Evolutionary conservation across 2,888 invertebrate genomes (phyloP), one percentile per base, ranked within the genome.

Genomic region (Lampropteryx suffumata): DNA sequence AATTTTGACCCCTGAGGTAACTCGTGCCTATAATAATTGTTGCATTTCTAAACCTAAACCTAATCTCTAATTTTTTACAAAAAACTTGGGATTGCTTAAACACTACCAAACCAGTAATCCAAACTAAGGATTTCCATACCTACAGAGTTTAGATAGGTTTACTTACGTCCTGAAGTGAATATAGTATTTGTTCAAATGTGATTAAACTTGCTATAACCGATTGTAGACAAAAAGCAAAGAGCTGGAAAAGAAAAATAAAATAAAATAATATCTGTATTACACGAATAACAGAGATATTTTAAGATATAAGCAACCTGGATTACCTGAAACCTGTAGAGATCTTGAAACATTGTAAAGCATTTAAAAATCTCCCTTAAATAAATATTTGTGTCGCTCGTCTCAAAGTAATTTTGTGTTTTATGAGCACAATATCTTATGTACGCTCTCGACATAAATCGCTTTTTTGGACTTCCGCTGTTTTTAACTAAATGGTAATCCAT

Each of bases 91-190:
- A n/a, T n/a, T n/a, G n/a, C n/a, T n/a, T n/a, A n/a, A n/a, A n/a
- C n/a, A n/a, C n/a, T n/a, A n/a, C n/a, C n/a, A n/a, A n/a, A n/a
- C n/a, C n/a, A n/a, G n/a, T n/a, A n/a, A n/a, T n/a, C n/a, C n/a
- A n/a, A n/a, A n/a, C n/a, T n/a, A n/a, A n/a, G n/a, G n/a, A n/a
- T n/a, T n/a, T n/a, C n/a, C n/a, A n/a, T n/a, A n/a, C n/a, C 8
- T 26, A 8, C 26, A 28, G 1, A 2, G 1, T 29, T 29, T 29
- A 8, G 27, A 34, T 12, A 27, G 11, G 12, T 1, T 7, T 35
- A 71, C 75, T 75, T 69, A 81, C 82, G 48, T 56, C 64, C 59
- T 73, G 74, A 13, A 77, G 51, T 13, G 64, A 59, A 35, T 70
- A 57, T n/a, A 82, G 50, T 11, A 63, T 30, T 42, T 71, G 68